Conservation (phyloP, 2,888 invertebrate genomes). For the Graphium colonna region DNA sequence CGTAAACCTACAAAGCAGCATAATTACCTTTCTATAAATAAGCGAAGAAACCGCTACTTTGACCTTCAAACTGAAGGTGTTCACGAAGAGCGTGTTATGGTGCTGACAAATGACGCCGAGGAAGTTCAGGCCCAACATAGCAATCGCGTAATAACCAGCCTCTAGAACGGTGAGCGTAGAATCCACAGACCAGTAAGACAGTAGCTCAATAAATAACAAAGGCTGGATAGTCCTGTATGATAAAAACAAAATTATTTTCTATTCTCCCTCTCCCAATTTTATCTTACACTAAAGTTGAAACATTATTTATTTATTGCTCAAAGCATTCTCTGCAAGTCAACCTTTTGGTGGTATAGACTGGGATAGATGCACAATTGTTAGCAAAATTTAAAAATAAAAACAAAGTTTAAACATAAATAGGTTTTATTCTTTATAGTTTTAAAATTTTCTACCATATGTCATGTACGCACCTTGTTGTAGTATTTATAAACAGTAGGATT, state of each 20-base stretch:
- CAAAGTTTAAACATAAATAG: too few relatives aligned
- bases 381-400: too few relatives aligned
- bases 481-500: conserved; percentile 70
- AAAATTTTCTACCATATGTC: too few relatives aligned
- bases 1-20: not conserved
- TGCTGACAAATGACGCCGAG: conserved; percentile 83
- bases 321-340: too few relatives aligned
- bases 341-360: too few relatives aligned
- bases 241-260: not conserved
- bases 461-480: conserved; percentile 69
- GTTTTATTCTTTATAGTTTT: too few relatives aligned
- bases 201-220: conserved; percentile 69
- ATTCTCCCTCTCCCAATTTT: too few relatives aligned
- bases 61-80: conserved; percentile 84
- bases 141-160: conserved; percentile 79
- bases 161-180: conserved; percentile 52
- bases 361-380: too few relatives aligned
- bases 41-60: conserved; percentile 86
- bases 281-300: not conserved
- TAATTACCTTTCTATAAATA: conserved; percentile 86
- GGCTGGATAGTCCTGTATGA: conserved; percentile 73
- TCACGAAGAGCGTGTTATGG: conserved; percentile 83
- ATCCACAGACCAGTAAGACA: conserved; percentile 75
- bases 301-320: not conserved
- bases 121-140: conserved; percentile 68